These are phyloP conservation scores for Palythoa caribaeorum DNA, from an alignment of 92 coral and sea anemone species.

Conservation along the genomic window DNA sequence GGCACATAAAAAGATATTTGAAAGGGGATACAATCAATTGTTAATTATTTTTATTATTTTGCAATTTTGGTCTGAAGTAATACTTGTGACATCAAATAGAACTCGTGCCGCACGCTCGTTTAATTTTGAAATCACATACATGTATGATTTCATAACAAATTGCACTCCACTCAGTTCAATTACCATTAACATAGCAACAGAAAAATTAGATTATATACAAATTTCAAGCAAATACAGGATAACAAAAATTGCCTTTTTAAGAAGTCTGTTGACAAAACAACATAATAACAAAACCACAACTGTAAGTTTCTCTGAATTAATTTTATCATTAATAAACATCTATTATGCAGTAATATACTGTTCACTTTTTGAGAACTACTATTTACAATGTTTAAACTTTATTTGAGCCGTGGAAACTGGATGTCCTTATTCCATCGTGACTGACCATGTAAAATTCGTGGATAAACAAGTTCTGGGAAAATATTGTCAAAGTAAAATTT, in stretches of 20 bases:
- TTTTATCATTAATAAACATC: slow-evolving; percentile 5
- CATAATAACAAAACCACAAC: neutral
- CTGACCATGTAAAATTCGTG: slow-evolving; percentile 61
- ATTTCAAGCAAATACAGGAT: neutral
- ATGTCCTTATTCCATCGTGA: slow-evolving; percentile 71
- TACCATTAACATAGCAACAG: neutral
- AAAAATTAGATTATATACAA: neutral
- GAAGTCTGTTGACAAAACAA: neutral
- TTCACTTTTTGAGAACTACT: slow-evolving; percentile 9
- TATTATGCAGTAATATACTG: slow-evolving; percentile 13
- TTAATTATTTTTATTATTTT: too few relatives aligned
- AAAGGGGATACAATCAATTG: too few relatives aligned
- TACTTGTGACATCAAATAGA: too few relatives aligned
- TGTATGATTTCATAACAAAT: too few relatives aligned
- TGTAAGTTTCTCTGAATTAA: slow-evolving; percentile 2
- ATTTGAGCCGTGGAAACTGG: slow-evolving; percentile 57
- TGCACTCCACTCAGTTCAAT: too few relatives aligned
- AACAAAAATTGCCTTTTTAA: neutral
- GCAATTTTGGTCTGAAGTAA: too few relatives aligned
- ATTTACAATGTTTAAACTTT: slow-evolving; percentile 23
- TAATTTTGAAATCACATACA: too few relatives aligned
- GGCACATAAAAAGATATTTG: too few relatives aligned
- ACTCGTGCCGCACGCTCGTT: too few relatives aligned
- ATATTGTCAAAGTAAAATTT: slow-evolving; percentile 68
- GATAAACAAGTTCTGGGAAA: slow-evolving; percentile 82